phyloP scores from a whole-genome alignment of 2,888 invertebrate species.

The Pseudococcus longispinus region DNA sequence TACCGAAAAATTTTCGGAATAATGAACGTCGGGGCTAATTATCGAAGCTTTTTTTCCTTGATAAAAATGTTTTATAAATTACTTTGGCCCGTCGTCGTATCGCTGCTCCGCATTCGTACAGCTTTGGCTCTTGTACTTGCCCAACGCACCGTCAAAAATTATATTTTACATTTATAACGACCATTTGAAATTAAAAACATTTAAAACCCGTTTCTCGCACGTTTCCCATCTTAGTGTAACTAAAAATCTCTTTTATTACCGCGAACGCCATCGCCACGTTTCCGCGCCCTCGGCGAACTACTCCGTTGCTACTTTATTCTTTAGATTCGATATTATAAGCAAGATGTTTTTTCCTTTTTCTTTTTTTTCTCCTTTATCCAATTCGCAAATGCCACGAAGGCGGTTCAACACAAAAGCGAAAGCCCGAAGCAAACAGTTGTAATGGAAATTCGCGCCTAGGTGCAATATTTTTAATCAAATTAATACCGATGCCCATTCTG shows the following conservation, averaged over 20 bases:
- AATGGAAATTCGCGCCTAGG: too few species aligned
- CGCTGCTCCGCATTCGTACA: background rate
- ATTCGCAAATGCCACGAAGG: too few species aligned
- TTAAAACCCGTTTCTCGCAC: background rate
- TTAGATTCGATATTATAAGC: too few species aligned
- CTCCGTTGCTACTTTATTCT: too few species aligned
- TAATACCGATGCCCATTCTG: too few species aligned
- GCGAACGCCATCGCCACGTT: background rate
- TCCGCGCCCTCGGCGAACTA: background rate
- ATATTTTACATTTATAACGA: constrained; percentile 20
- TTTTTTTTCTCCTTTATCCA: too few species aligned
- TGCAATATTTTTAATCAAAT: too few species aligned
- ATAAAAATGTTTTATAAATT: background rate
- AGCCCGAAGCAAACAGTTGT: too few species aligned
- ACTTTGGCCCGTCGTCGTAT: background rate
- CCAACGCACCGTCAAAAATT: constrained; percentile 8
- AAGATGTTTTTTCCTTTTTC: too few species aligned
- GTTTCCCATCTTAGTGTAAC: background rate
- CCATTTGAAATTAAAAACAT: constrained; percentile 28
- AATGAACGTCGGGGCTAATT: background rate
- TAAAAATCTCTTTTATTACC: background rate
- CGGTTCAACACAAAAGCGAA: too few species aligned
- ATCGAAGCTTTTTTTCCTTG: background rate
- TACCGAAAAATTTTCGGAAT: background rate
- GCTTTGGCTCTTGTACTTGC: background rate